Base-by-base conservation (phyloP, 2,888 invertebrate genomes). In the Dione vanillae region DNA sequence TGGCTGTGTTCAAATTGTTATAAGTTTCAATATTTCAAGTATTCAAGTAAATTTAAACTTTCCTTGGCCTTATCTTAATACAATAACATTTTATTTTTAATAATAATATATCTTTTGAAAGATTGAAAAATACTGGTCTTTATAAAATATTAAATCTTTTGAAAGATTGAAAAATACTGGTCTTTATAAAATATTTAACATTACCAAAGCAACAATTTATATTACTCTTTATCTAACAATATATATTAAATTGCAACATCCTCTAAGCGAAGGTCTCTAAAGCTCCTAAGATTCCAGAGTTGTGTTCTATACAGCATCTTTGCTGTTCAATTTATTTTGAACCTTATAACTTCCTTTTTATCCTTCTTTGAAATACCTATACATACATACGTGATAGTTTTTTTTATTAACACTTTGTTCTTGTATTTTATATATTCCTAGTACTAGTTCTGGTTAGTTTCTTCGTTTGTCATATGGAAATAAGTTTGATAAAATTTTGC, bases 221-320 rank as follows among this genome's bases (percentile, higher is more conserved):
- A 27, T 67, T 27, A 27, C 58, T 49, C 43, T 52, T 61, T 61
- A 35, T 52, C 9, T 68, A 56, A 52, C 43, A 64, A 37, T 64
- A 49, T 64, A 64, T 37, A 64, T 64, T 64, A 64, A 64, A 47
- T 49, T 51, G 51, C 52, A 37, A 40, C 51, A 67, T 56, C 47
- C 56, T 61, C 45, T 65, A 65, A 61, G 69, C 52, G 69, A 43
- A 62, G 49, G 61, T 61, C 64, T 67, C 71, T 62, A 59, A 69
- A 69, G 72, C 72, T 65, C 61, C 61, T 65, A 52, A 65, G 71
- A 68, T 64, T 68, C 65, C 68, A 61, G n/a, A 43, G n/a, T n/a
- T 45, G 43, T 61, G 41, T 43, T n/a, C 8, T 27, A 20, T 43
- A 43, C 20, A 14, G 49, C 49, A 64, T 35, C 61, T n/a, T 27